These are phyloP conservation scores for Arrhamphus sclerolepis DNA, from an alignment of 2,797 vertebrate species.

Conservation along the genomic window DNA sequence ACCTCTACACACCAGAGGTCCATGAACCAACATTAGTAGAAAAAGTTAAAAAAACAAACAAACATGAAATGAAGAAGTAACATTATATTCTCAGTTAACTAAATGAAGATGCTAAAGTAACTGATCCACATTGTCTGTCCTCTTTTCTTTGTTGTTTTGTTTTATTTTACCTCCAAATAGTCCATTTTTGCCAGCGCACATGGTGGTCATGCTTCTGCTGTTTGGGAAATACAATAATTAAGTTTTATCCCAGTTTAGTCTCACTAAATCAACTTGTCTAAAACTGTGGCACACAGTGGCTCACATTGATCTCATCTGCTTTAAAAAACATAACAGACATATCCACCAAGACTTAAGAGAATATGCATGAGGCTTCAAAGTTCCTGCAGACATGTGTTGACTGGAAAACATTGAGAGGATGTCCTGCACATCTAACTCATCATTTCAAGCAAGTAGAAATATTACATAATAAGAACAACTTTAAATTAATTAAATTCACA, in stretches of 20 bases:
- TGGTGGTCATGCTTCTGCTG: constrained; percentile 39
- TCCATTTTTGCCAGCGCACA: constrained; percentile 1
- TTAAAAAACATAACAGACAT: constrained; percentile 5
- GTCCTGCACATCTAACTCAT: no score
- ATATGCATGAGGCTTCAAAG: no score
- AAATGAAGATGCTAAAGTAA: background rate
- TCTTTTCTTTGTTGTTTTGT: background rate
- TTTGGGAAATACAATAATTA: constrained; percentile 50
- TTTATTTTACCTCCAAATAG: background rate
- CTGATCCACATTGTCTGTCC: no score
- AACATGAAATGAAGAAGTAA: background rate
- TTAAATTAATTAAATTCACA: background rate
- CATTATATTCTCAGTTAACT: background rate
- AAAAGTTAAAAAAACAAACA: background rate
- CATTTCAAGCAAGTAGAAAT: no score
- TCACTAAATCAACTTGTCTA: constrained; percentile 32
- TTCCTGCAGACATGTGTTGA: no score
- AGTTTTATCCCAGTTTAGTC: constrained; percentile 44
- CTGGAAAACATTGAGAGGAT: no score
- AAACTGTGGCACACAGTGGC: constrained; percentile 33
- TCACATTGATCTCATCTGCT: constrained; percentile 31
- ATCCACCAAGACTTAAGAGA: no score
- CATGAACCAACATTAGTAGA: background rate
- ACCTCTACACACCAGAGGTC: background rate
- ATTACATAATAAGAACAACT: no score